Evolutionary conservation across 2,113 vertebrate genomes (phyloP).

Genomic region (Elachura formosa): DNA sequence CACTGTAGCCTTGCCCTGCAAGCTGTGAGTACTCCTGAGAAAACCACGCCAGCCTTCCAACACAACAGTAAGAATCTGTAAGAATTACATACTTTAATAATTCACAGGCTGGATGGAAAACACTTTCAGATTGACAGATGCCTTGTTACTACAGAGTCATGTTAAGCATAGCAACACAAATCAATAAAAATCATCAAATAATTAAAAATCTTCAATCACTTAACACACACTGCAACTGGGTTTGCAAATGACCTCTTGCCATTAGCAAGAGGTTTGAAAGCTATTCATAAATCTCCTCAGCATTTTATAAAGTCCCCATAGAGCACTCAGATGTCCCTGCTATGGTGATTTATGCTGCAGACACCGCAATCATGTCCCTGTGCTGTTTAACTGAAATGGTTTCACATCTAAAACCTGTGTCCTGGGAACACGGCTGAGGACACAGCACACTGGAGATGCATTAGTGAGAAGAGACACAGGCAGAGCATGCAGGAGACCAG

Average conservation of each 20-base stretch:
- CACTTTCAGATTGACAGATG: background rate
- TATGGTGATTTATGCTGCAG: background rate
- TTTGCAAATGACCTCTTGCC: no score
- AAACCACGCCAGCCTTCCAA: background rate
- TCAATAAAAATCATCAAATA: conserved; percentile 34
- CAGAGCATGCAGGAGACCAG: background rate
- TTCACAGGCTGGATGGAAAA: background rate
- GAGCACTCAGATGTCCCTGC: background rate
- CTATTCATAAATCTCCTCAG: background rate
- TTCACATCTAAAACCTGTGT: background rate
- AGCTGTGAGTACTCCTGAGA: background rate
- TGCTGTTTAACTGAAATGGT: background rate
- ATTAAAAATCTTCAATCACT: background rate
- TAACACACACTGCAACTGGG: background rate
- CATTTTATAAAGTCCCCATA: background rate
- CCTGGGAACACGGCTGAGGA: background rate
- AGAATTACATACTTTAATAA: background rate
- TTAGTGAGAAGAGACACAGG: background rate
- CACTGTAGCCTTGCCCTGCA: background rate
- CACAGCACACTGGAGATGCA: background rate
- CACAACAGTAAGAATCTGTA: background rate
- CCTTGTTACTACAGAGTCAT: background rate
- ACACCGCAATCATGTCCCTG: background rate
- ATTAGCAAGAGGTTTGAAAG: conserved; percentile 1
- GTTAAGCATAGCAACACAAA: background rate